phyloP scores from a whole-genome alignment of 2,888 invertebrate species.

The Lordiphosa andalusiaca region DNA sequence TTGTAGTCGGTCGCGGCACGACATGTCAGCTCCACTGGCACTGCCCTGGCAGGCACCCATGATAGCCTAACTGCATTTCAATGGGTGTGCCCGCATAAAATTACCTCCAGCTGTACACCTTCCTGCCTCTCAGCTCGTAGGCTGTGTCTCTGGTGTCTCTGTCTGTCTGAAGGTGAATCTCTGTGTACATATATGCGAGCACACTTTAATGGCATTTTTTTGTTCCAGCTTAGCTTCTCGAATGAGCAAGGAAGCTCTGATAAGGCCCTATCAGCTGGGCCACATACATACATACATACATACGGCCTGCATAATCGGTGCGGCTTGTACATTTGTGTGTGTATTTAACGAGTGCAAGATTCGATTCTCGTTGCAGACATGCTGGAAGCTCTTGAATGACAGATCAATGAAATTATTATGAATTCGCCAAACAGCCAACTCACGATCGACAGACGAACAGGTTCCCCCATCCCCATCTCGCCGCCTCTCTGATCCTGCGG shows the following conservation, averaged over 20 bases:
- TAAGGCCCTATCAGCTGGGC: constrained; percentile 56
- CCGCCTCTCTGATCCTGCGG: constrained; percentile 33
- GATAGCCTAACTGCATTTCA: constrained; percentile 32
- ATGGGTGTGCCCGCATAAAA: constrained; percentile 36
- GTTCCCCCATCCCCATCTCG: constrained; percentile 32
- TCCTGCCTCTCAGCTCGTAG: background rate
- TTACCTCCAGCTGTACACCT: constrained; percentile 11
- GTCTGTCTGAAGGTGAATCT: constrained; percentile 52
- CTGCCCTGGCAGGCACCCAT: background rate
- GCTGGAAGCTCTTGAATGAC: constrained; percentile 71
- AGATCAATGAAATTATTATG: constrained; percentile 75
- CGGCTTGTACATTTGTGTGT: background rate
- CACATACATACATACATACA: constrained; percentile 3
- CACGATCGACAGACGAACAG: constrained; percentile 40
- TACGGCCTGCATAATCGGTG: constrained; percentile 6
- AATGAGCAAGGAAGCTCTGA: constrained; percentile 44
- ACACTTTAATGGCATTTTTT: constrained; percentile 28
- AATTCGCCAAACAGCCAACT: constrained; percentile 50
- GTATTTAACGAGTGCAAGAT: constrained; percentile 14
- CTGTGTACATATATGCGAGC: constrained; percentile 5
- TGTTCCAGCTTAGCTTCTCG: constrained; percentile 31
- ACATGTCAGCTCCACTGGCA: constrained; percentile 6
- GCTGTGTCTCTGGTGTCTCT: constrained; percentile 24
- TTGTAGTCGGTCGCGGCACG: background rate
- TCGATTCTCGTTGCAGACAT: constrained; percentile 44